phyloP scores from a whole-genome alignment of 2,113 vertebrate genomes.

The Prunella himalayana region DNA sequence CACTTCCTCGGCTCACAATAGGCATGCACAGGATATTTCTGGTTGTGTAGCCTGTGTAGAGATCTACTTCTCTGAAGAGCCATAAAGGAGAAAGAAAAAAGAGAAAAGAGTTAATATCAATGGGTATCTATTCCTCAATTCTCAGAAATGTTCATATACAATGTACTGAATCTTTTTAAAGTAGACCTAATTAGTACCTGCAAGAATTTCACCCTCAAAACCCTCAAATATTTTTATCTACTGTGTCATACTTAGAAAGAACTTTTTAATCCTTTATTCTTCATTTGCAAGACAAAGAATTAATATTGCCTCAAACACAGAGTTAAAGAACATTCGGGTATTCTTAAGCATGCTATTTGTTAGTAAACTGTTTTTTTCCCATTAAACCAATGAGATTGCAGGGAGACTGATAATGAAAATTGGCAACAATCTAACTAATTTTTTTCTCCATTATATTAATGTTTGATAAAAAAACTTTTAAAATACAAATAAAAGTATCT shows the following conservation, averaged over 20 bases:
- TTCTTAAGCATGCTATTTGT: not conserved
- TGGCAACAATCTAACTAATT: not conserved
- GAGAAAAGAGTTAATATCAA: not conserved
- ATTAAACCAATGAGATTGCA: not conserved
- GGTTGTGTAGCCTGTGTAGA: conserved; percentile 98
- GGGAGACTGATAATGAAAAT: not conserved
- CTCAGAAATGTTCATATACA: not conserved
- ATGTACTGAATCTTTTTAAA: not conserved
- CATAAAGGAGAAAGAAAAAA: not conserved
- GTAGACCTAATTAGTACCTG: not conserved
- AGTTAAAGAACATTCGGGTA: not conserved
- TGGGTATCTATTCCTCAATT: not conserved
- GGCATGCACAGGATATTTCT: conserved; percentile 99
- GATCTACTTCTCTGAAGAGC: conserved; percentile 89
- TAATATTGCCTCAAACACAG: not conserved
- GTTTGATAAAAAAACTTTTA: not conserved
- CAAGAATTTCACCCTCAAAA: not conserved
- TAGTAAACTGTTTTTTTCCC: not conserved
- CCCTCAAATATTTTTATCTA: not conserved
- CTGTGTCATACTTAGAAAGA: not conserved
- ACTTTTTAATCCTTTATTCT: not conserved
- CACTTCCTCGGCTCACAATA: conserved; percentile 93
- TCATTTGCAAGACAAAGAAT: not conserved
- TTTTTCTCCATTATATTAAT: not conserved
- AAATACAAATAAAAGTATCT: too few relatives aligned